Base-by-base conservation (phyloP, 2,888 invertebrate genomes). In the Anagyrus pseudococci region DNA sequence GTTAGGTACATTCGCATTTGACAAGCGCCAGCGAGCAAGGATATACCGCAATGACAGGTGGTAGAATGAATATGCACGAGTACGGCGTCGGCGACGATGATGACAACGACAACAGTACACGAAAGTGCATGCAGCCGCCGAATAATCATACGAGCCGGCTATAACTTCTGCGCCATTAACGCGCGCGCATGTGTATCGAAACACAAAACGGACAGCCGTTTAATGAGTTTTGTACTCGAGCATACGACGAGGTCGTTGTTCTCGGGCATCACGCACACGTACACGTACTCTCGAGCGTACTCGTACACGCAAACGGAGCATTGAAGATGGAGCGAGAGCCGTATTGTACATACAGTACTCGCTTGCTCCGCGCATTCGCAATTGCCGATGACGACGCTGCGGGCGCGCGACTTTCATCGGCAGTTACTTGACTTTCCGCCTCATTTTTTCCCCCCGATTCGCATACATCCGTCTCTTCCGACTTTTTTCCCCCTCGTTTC, bases 201-300 rank as follows among this genome's bases (percentile, higher is more conserved):
- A 76, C n/a, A n/a, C 75, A 72, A 77, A 37, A 76, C 77, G 74
- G 79, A 80, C 79, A 76, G 79, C 76, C 75, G 75, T 77, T 78
- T 80, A 77, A 77, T 77, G 75, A 77, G 77, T 77, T 77, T 77
- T 75, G 75, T 75, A 65, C 54, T 1, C 49, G 58, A 68, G 10
- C 22, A 25, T n/a, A n/a, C 10, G 4, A 68, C 68, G 71, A 71
- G 73, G 71, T 72, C 68, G 71, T 70, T 68, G 70, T 64, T 67
- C 64, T 60, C 59, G 57, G 61, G 64, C 60, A 10, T 60, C 61
- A 57, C 68, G 57, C 54, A 10, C 10, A 37, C 33, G 33, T 37
- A 4, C 33, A 37, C 15, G 10, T 37, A 37, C 33, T 2, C 33
- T 13, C 33, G 10, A 4, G 10, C 15, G 8, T 2, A 37, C 8